Conservation (phyloP, 2,888 invertebrate genomes). For the Tricholauxania praeusta region DNA sequence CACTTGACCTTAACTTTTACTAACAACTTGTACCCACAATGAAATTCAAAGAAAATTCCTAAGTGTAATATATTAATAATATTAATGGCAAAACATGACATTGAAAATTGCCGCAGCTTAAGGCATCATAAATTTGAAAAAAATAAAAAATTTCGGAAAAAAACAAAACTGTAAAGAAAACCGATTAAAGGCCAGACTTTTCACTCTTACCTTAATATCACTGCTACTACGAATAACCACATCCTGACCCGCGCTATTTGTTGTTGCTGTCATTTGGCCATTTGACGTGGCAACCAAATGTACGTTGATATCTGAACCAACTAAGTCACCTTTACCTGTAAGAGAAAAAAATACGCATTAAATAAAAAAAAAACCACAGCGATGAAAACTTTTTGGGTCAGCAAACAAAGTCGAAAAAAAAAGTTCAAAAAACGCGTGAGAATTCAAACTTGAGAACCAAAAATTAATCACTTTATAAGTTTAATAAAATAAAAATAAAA, state of each 20-base stretch:
- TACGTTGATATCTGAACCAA: slow-evolving; percentile 91
- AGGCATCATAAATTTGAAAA: too few species aligned
- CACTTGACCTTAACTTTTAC: too few species aligned
- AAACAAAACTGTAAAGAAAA: too few species aligned
- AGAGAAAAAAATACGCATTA: background rate
- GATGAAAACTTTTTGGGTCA: background rate
- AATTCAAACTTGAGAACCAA: slow-evolving; percentile 32
- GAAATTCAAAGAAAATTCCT: too few species aligned
- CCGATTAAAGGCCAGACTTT: too few species aligned
- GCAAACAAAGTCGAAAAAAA: background rate
- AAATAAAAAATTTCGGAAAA: too few species aligned
- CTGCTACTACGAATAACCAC: slow-evolving; percentile 90
- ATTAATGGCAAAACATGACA: too few species aligned
- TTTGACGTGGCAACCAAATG: slow-evolving; percentile 79
- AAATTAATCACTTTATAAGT: slow-evolving; percentile 16
- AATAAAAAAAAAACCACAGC: background rate
- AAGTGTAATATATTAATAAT: too few species aligned
- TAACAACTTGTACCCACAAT: too few species aligned
- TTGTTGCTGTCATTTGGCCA: slow-evolving; percentile 72
- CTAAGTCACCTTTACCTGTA: slow-evolving; percentile 93
- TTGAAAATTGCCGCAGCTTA: too few species aligned
- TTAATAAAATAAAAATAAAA: slow-evolving; percentile 3
- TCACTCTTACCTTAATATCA: slow-evolving; percentile 79
- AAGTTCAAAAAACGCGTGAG: background rate
- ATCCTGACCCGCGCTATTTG: slow-evolving; percentile 75